Percentiles rank a stretch among this genome's conserved stretches.
Conservation (phyloP, 2,888 invertebrate genomes). For the Escarpia spicata region DNA sequence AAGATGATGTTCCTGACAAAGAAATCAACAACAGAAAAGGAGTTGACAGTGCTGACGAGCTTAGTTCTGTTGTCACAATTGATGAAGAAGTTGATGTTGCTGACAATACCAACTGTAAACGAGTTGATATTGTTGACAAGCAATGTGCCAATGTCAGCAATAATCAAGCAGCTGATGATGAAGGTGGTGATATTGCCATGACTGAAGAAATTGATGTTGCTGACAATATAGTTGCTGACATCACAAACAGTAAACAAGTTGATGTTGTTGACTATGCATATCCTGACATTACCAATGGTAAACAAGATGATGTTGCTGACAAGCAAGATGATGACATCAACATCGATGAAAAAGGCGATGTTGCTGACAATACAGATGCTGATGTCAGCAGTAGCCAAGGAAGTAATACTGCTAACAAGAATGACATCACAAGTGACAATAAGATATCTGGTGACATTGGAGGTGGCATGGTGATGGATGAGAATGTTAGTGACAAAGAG, state of each 20-base stretch:
- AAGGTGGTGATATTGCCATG: neutral
- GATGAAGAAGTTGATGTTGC: conserved; percentile 17
- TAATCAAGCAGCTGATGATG: neutral
- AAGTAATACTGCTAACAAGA: no score
- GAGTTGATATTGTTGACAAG: neutral
- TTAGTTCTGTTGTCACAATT: neutral
- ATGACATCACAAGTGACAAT: no score
- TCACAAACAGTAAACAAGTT: neutral
- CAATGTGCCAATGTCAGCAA: neutral
- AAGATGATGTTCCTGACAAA: neutral
- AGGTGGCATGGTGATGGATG: neutral
- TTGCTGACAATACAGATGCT: no score
- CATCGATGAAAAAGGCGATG: neutral
- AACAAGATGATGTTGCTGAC: conserved; percentile 18
- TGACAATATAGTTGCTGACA: neutral
- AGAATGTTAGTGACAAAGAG: neutral
- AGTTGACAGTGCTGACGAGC: neutral
- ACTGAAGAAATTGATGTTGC: neutral
- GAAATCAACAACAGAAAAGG: neutral
- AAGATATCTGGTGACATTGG: conserved; percentile 5
- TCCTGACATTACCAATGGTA: conserved; percentile 14
- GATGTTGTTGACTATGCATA: neutral
- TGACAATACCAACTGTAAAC: neutral
- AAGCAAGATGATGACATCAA: neutral
- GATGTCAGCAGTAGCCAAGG: no score